Evolutionary conservation across 2,113 vertebrate genomes (phyloP), one percentile per base, ranked within the genome.

Genomic region (Scopus umbretta): DNA sequence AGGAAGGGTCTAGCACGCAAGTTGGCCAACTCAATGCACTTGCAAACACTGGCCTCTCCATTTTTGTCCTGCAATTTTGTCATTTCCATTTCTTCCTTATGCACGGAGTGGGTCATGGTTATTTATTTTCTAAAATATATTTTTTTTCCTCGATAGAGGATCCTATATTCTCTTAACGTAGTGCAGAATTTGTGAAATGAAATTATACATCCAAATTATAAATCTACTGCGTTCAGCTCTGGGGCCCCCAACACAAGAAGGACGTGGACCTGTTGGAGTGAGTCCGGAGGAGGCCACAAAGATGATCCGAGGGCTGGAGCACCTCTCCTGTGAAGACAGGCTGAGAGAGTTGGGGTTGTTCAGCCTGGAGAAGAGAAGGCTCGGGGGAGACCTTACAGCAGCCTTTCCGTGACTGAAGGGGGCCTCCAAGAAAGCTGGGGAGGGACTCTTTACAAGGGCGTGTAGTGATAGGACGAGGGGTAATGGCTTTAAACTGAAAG

Each of bases 121-220:
- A 79, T 22, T 85, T 65, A 32, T 65, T 94, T 84, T 71, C 73
- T 73, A 78, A 65, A 71, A 20, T 27, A 11, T 0, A n/a, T 9
- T 23, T 27, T 55, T 56, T 75, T 14, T 13, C 3, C 34, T 85
- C 87, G 75, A 0, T 2, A 40, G 16, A 81, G 43, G 40, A 75
- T 63, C 17, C 52, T 79, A 9, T 29, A 15, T 53, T 92, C 38
- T 59, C 74, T 72, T 66, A 32, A 62, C 17, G 25, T 5, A 75
- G 49, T 11, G 10, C 27, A 76, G 74, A 84, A 53, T 56, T 89
- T 68, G n/a, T 90, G 66, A 90, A 82, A 88, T 88, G 16, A 79
- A 95, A 95, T 92, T 30, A 84, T 15, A 43, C 70, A 63, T 79
- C 80, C 63, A 96, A 55, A 55, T 55, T 30, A n/a, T 9, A n/a